Percentiles rank a stretch among this genome's conserved stretches.
Evolutionary conservation across 2,797 vertebrate genomes (phyloP).

Genomic region (Schizothorax lantsangensis): DNA sequence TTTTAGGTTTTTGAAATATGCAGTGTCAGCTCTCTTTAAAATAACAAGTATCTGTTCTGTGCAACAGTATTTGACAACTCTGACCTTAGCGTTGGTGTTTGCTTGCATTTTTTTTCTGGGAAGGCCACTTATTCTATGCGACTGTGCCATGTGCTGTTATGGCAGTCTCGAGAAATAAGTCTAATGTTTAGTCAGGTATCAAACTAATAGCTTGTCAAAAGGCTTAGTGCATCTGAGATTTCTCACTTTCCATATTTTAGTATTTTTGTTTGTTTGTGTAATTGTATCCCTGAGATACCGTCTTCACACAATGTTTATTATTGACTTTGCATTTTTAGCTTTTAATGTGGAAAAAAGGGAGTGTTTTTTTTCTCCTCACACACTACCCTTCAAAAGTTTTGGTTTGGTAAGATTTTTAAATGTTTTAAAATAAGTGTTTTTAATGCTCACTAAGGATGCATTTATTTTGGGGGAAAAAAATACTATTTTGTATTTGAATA

Average conservation of each 20-base stretch:
- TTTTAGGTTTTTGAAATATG: constrained; percentile 46
- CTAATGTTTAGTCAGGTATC: constrained; percentile 66
- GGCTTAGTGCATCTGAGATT: constrained; percentile 3
- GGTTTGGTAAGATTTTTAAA: neutral
- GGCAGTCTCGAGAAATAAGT: constrained; percentile 54
- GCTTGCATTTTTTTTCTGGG: constrained; percentile 40
- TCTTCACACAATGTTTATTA: neutral
- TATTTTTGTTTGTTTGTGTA: constrained; percentile 27
- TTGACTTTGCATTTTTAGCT: neutral
- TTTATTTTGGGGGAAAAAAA: too few relatives aligned
- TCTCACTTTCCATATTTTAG: constrained; percentile 40
- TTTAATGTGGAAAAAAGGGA: neutral
- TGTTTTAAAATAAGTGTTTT: neutral
- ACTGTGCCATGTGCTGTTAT: constrained; percentile 64
- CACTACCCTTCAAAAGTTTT: neutral
- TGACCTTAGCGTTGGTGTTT: constrained; percentile 66
- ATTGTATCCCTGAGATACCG: neutral
- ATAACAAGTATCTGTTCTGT: constrained; percentile 30
- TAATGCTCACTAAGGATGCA: neutral
- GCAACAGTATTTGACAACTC: constrained; percentile 63
- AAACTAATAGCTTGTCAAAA: constrained; percentile 58
- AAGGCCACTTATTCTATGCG: constrained; percentile 59
- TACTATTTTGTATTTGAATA: neutral
- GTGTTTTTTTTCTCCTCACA: neutral
- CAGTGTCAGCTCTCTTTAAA: constrained; percentile 31